phyloP scores from a whole-genome alignment of 2,113 vertebrate genomes.

The Cnemophilus loriae region DNA sequence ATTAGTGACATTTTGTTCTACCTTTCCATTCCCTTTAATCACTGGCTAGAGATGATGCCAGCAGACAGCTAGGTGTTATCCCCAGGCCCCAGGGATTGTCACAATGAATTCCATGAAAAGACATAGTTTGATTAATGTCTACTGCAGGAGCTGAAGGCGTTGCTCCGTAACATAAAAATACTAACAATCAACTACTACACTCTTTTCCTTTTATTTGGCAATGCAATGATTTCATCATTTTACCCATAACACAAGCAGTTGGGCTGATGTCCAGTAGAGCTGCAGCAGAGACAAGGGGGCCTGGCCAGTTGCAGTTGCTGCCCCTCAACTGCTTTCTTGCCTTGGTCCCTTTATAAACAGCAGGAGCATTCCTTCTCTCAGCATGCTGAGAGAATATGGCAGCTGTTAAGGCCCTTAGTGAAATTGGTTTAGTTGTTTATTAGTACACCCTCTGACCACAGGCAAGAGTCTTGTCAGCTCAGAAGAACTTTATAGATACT shows the following conservation, averaged over 20 bases:
- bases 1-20: constrained; percentile 6
- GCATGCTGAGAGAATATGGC: neutral
- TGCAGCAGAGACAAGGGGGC: neutral
- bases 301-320: neutral
- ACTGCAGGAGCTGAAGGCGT: neutral
- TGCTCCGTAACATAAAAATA: neutral
- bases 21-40: constrained; percentile 22
- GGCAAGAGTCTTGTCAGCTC: neutral
- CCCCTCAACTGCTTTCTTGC: neutral
- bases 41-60: neutral
- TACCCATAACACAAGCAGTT: neutral
- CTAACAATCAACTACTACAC: neutral
- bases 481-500: neutral
- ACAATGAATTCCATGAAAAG: constrained; percentile 15
- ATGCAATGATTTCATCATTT: neutral
- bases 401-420: neutral
- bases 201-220: neutral
- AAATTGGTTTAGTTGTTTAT: neutral
- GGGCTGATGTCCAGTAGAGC: neutral
- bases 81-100: neutral
- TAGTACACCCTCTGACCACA: neutral
- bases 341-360: neutral
- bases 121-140: neutral
- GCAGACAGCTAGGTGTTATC: constrained; percentile 16
- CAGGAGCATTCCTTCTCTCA: neutral